Base-by-base conservation (phyloP, 2,888 invertebrate genomes). In the Tuberolachnus salignus region DNA sequence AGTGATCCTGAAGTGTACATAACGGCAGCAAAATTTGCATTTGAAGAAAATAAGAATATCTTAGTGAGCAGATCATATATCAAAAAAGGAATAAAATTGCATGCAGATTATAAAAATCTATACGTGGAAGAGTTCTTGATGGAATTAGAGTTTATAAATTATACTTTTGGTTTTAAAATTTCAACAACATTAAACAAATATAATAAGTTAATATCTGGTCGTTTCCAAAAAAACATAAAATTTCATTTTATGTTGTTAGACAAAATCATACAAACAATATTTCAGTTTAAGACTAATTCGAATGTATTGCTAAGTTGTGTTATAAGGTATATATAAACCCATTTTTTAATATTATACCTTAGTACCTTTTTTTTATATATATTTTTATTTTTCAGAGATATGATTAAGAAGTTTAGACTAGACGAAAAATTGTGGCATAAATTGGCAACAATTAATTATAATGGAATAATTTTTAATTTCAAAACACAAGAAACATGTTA, bases 1-100 rank as follows among this genome's bases (percentile, higher is more conserved):
- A 59, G 51, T 69, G 78, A 78, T 51, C 78, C 78, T 42, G 78
- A 78, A 67, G 57, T 78, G 1, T 78, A 78, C 16, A 49, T 78
- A 11, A 78, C 59, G 46, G 78, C 78, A 34, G 78, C 78, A 51
- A 66, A 46, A 4, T 78, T 57, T 51, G 78, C 55, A 67, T 78
- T 78, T 78, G 78, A 78, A 49, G 78, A 78, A 13, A 46, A 67
- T 16, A 78, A 66, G 8, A 34, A 78, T 67, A 49, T 78, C 21
- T 67, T 69, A 59, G n/a, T 26, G 11, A 67, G 67, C 34, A 55
- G 78, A 51, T 19, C 21, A 23, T 78, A 69, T 49, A 69, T 67
- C 59, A n/a, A 44, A 3, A 46, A 78, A 59, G 78, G 78, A 21
- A 34, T 66, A 16, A 66, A 78, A 21, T 46, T 69, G 57, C 78